Percentiles rank a stretch among this genome's conserved stretches.
Conservation (phyloP, 1,140 invertebrate genomes). For the Colletes gigas region DNA sequence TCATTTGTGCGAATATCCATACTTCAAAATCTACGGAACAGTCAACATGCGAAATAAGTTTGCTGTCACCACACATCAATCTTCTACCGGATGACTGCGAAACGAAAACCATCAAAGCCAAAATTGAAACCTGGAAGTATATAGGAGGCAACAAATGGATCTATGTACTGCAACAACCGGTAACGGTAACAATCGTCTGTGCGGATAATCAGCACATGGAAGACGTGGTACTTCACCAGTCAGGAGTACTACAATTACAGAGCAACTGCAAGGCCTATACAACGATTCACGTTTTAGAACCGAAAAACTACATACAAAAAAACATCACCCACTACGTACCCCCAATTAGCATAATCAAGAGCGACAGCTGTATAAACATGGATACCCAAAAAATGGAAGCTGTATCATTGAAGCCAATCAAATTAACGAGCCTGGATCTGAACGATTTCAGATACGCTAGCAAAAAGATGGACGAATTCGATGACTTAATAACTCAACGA, state of each 20-base stretch:
- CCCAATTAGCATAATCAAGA: neutral
- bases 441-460: neutral
- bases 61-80: too few species aligned
- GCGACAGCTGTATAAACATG: neutral
- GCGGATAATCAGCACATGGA: neutral
- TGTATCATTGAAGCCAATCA: neutral
- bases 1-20: neutral
- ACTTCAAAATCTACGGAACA: neutral
- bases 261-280: neutral
- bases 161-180: neutral
- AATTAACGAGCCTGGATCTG: neutral
- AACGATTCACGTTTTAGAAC: neutral
- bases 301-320: neutral
- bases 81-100: too few species aligned
- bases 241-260: neutral
- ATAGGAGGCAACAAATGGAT: neutral
- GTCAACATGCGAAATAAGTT: too few species aligned
- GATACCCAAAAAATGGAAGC: neutral
- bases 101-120: neutral
- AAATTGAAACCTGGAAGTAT: neutral
- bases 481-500: too few species aligned
- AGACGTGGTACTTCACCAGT: neutral
- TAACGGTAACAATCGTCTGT: neutral
- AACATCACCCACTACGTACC: neutral
- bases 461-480: neutral